Base-by-base conservation (phyloP, 2,113 vertebrate genomes). In the Poeciliopsis occidentalis region DNA sequence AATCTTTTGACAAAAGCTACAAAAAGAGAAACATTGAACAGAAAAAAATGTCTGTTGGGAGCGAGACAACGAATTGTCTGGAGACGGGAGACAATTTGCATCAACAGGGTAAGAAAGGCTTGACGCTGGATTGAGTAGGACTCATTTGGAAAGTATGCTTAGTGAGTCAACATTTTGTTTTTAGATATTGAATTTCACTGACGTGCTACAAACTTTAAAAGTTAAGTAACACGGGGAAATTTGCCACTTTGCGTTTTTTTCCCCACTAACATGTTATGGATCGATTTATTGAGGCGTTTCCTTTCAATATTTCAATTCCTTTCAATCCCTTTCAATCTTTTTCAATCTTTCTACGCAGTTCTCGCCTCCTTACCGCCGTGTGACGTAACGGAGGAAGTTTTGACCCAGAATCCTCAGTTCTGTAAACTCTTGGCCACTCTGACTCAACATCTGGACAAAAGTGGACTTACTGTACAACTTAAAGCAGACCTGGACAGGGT, bases 401-500 rank as follows among this genome's bases (percentile, higher is more conserved):
- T 96, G 72, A 86, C 87, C 31, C 92, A 91, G 75, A 95, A 96
- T 64, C 95, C 96, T 0, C 83, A 89, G 65, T 94, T 97, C 79
- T 92, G 94, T 81, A 94, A 92, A 73, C 93, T 97, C 2, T 85
- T 97, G 73, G 88, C 90, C 13, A 89, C 87, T n/a, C 85, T 97
- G 60, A 84, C 92, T 0, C 94, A 94, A n/a, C 91, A 94, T 7
- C 64, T 97, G 87, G 95, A 96, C 24, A 87, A 77, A 71, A 95
- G 91, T 11, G 95, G 96, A 30, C 94, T 96, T 64, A 94, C 90
- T 27, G 75, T 83, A 31, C 44, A 79, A 3, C 85, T 96, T 73
- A 93, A 90, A 60, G 90, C 88, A 12, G 94, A 96, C 19, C 87
- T 95, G 86, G 93, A 95, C 34, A 94, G 94, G 95, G 96, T 97